A percentile compares a stretch with the other conserved stretches of the same genome.
These are phyloP conservation scores for Chlamydotis undulata DNA, from an alignment of 2,113 vertebrate species.

Conservation along the genomic window DNA sequence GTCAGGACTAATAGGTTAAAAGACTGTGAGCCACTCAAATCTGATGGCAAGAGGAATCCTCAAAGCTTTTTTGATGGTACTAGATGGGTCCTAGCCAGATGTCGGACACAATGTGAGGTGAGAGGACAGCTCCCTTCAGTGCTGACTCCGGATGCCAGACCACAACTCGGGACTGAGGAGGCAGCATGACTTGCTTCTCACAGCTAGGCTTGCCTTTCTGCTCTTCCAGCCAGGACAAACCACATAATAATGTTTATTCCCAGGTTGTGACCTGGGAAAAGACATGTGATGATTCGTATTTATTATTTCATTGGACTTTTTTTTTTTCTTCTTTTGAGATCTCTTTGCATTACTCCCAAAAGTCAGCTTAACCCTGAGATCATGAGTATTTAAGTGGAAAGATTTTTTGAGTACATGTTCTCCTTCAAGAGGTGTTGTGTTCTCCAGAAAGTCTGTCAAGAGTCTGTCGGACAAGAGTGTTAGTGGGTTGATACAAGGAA, in stretches of 20 bases:
- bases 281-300: not conserved
- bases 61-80: not conserved
- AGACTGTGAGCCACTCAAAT: not conserved
- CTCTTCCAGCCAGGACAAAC: not conserved
- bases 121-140: not conserved
- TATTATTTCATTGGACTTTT: not conserved
- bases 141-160: not conserved
- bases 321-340: not conserved
- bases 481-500: not conserved
- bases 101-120: fast-evolving
- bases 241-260: not conserved
- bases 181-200: not conserved
- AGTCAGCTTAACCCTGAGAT: not conserved
- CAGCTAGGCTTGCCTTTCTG: not conserved
- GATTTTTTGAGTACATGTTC: not conserved
- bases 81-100: not conserved
- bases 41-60: not conserved
- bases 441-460: constrained; percentile 11
- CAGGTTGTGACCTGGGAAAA: not conserved
- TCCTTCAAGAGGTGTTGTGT: not conserved
- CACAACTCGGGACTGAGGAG: not conserved
- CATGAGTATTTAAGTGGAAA: not conserved
- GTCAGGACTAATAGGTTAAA: not conserved
- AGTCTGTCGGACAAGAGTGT: not conserved
- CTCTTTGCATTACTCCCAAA: not conserved